Percentiles rank a stretch among this genome's conserved stretches.
Conservation (phyloP, 2,797 vertebrate genomes). For the Gambusia yucatana region DNA sequence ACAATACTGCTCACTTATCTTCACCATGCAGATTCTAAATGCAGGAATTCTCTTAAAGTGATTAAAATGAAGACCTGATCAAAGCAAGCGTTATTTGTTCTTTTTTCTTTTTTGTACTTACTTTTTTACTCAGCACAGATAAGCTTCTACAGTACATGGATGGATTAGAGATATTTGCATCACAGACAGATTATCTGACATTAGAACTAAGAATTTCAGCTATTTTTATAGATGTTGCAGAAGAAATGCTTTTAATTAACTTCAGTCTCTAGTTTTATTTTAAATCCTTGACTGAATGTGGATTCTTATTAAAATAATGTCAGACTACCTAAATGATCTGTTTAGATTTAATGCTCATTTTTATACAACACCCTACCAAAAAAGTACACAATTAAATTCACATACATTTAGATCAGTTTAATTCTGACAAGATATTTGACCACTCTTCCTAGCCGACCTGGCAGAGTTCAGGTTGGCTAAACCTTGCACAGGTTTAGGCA, state of each 20-base stretch:
- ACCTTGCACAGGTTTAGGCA: not conserved
- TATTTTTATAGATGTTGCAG: not conserved
- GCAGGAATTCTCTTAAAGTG: not conserved
- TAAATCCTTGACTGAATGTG: not conserved
- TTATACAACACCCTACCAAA: not conserved
- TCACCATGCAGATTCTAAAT: conserved; percentile 2
- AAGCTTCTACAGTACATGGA: not conserved
- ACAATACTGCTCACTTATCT: not conserved
- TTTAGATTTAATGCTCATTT: not conserved
- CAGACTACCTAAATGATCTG: not conserved
- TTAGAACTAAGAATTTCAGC: not conserved
- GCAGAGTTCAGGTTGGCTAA: too few species aligned
- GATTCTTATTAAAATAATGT: not conserved
- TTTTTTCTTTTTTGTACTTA: not conserved
- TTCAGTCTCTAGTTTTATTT: not conserved
- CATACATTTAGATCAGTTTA: not conserved
- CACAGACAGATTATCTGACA: not conserved
- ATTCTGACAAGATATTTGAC: not conserved
- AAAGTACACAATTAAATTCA: not conserved
- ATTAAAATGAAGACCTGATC: not conserved
- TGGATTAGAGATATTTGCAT: not conserved
- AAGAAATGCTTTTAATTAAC: not conserved
- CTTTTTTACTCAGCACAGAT: not conserved
- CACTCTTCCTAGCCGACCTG: not conserved
- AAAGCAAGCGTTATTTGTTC: not conserved